Percentiles rank a stretch among this genome's conserved stretches.
Conservation (phyloP, 2,113 vertebrate genomes). For the Hucho hucho region DNA sequence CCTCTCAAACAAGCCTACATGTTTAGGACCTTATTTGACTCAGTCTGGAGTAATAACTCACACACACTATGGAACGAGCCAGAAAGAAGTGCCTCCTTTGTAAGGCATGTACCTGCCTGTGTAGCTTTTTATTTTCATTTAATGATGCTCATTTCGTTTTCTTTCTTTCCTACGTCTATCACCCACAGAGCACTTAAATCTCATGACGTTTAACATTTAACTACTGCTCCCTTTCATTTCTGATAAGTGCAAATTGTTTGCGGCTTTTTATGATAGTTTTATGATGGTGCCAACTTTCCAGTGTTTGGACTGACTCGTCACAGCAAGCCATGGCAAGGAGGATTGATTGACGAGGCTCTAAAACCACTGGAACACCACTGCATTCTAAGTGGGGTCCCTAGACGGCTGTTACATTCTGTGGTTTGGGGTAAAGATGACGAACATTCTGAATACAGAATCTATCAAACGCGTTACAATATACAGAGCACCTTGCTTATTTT, state of each 20-base stretch:
- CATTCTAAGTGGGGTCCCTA: conserved; percentile 26
- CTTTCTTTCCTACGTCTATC: conserved; percentile 31
- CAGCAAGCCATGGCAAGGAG: conserved; percentile 10
- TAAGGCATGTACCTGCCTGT: conserved; percentile 2
- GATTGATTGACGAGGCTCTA: conserved; percentile 54
- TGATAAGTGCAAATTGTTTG: conserved; percentile 55
- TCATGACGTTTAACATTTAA: conserved; percentile 30
- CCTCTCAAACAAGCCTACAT: not conserved
- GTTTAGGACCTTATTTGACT: conserved; percentile 11
- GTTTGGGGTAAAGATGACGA: conserved; percentile 35
- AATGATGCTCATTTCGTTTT: conserved; percentile 50
- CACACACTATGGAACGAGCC: not conserved
- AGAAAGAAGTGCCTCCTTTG: conserved; percentile 28
- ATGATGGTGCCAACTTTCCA: conserved; percentile 57
- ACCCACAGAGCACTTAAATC: conserved; percentile 34
- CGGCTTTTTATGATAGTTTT: conserved; percentile 27
- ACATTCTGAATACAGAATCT: conserved; percentile 25
- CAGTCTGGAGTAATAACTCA: conserved; percentile 4
- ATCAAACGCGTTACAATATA: conserved; percentile 10
- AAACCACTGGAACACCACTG: conserved; percentile 20
- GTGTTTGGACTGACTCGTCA: conserved; percentile 49
- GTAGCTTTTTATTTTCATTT: conserved; percentile 44
- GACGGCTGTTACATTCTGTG: conserved; percentile 29
- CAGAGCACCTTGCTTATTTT: conserved; percentile 2
- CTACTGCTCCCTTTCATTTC: conserved; percentile 52